Base-by-base conservation (phyloP, 2,113 vertebrate genomes). In the Symphodus melops region DNA sequence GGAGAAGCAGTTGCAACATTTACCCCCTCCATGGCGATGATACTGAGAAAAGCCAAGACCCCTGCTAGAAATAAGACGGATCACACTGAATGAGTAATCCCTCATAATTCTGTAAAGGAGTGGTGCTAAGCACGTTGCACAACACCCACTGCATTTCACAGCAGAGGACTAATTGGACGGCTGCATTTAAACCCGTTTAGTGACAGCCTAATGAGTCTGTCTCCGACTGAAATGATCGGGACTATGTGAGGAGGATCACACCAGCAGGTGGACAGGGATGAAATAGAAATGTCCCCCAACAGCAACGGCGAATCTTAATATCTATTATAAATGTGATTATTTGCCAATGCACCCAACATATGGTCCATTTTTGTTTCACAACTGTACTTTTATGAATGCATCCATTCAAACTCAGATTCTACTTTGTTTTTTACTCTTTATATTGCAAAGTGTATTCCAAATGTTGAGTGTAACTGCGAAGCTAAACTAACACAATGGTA, bases 121-220 rank as follows among this genome's bases (percentile, higher is more conserved):
- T 81, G 83, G 79, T 81, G 86, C 87, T 90, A 89, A 91, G 91
- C 86, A 88, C 86, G 68, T 81, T 77, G 76, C 82, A 81, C 84
- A 90, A 92, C 88, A 92, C 90, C 85, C 86, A 84, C 84, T 72
- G 88, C 88, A 93, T 90, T 85, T 91, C 91, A 86, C 93, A 93
- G 92, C 90, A 79, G 88, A 87, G 86, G 77, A 82, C 89, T 94
- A 95, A 95, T 94, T 94, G 92, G 92, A 86, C 67, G 79, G 84
- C 69, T 86, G 88, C 84, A 89, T 92, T 94, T 92, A 92, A 93
- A 90, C 86, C 88, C 84, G 83, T 92, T 94, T 93, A 92, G 92
- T 84, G 89, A 90, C 89, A 90, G 86, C 85, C 88, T 92, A 94
- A 93, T 93, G 91, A 93, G 90, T 88, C 81, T 81, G 82, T 86